Conservation (phyloP, 2,797 vertebrate genomes). For the Orestias chungarensis region DNA sequence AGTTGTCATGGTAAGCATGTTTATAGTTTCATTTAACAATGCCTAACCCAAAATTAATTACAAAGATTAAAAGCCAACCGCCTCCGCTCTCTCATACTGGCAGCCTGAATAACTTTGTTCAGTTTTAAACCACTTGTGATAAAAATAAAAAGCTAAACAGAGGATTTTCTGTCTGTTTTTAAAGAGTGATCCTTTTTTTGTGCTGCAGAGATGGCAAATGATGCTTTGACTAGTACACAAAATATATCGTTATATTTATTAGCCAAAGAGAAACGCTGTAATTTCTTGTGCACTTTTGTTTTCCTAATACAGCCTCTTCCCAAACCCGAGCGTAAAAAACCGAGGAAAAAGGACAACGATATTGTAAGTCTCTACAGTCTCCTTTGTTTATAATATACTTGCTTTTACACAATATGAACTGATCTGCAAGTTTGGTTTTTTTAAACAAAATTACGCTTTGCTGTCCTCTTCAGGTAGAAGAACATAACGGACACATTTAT, state of each 20-base stretch:
- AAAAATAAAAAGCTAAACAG: background rate
- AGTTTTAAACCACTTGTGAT: background rate
- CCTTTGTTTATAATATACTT: background rate
- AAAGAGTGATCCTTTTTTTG: too few species aligned
- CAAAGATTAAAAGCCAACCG: background rate
- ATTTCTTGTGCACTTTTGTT: slow-evolving; percentile 3
- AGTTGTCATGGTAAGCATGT: background rate
- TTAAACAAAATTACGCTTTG: background rate
- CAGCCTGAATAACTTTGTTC: background rate
- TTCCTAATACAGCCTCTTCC: slow-evolving; percentile 58
- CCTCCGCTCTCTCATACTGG: background rate
- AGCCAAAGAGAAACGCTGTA: background rate
- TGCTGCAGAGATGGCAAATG: too few species aligned
- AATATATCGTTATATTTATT: background rate
- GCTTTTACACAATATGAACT: background rate
- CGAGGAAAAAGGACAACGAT: slow-evolving; percentile 85
- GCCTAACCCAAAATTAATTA: too few species aligned
- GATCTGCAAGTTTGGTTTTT: too few species aligned
- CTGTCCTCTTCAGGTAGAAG: slow-evolving; percentile 87
- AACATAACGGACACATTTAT: slow-evolving; percentile 97
- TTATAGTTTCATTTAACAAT: background rate
- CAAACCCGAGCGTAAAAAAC: slow-evolving; percentile 85
- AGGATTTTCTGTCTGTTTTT: too few species aligned
- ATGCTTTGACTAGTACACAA: background rate
- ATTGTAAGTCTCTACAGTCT: slow-evolving; percentile 72